These are phyloP conservation scores for Archips xylosteana DNA, from an alignment of 2,888 invertebrate genomes.

Conservation along the genomic window DNA sequence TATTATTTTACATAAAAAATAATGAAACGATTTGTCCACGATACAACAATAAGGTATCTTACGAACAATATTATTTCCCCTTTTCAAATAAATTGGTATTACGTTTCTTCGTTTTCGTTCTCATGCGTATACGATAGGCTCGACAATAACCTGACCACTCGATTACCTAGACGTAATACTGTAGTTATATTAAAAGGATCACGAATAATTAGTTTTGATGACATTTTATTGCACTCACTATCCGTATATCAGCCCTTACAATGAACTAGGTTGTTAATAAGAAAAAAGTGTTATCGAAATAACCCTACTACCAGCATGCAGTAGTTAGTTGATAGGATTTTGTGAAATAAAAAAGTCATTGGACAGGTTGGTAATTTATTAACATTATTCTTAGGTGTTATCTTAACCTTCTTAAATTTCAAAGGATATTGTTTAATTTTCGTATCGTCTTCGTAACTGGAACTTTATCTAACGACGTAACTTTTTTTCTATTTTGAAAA, in stretches of 20 bases:
- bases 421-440: background rate
- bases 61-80: background rate
- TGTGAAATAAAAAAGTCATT: too few relatives aligned
- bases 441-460: background rate
- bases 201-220: too few relatives aligned
- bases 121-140: background rate
- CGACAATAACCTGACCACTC: too few relatives aligned
- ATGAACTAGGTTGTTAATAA: too few relatives aligned
- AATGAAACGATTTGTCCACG: background rate
- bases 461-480: background rate
- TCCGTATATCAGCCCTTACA: too few relatives aligned
- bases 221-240: too few relatives aligned
- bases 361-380: background rate
- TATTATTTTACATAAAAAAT: slow-evolving; percentile 4
- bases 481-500: background rate
- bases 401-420: background rate
- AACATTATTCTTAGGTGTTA: background rate
- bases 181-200: too few relatives aligned
- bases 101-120: background rate
- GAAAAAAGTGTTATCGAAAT: too few relatives aligned
- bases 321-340: too few relatives aligned
- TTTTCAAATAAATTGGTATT: background rate
- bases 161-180: too few relatives aligned
- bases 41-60: slow-evolving; percentile 1
- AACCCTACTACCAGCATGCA: too few relatives aligned